phyloP scores from a whole-genome alignment of 2,113 vertebrate genomes.

The Heterotilapia buettikoferi region DNA sequence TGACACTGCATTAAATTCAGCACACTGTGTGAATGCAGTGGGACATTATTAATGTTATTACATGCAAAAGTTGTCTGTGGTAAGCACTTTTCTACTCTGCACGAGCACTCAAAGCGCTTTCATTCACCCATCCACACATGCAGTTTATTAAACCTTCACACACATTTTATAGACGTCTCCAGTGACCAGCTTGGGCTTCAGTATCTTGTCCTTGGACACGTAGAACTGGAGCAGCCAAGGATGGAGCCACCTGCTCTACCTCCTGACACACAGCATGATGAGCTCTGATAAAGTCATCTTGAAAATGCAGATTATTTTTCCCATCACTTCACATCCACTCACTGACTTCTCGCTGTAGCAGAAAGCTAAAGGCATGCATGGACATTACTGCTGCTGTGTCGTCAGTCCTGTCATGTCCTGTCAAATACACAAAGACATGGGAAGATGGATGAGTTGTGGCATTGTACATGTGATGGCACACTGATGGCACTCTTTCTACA shows the following conservation, averaged over 20 bases:
- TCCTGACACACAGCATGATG: background rate
- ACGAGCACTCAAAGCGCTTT: background rate
- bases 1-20: background rate
- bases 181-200: background rate
- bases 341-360: background rate
- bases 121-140: background rate
- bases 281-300: background rate
- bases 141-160: background rate
- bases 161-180: accelerated
- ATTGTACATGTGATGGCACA: background rate
- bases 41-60: background rate
- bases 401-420: constrained; percentile 27
- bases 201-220: background rate
- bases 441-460: constrained; percentile 3
- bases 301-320: background rate
- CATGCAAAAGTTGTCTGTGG: background rate
- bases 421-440: constrained; percentile 22
- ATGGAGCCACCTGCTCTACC: background rate
- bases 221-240: background rate
- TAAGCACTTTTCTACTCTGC: background rate
- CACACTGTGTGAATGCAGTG: background rate
- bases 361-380: background rate
- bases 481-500: background rate
- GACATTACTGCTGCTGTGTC: constrained; percentile 28
- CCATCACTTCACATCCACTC: background rate